phyloP scores from a whole-genome alignment of 1,140 invertebrate species.

The Diachasma alloeum region DNA sequence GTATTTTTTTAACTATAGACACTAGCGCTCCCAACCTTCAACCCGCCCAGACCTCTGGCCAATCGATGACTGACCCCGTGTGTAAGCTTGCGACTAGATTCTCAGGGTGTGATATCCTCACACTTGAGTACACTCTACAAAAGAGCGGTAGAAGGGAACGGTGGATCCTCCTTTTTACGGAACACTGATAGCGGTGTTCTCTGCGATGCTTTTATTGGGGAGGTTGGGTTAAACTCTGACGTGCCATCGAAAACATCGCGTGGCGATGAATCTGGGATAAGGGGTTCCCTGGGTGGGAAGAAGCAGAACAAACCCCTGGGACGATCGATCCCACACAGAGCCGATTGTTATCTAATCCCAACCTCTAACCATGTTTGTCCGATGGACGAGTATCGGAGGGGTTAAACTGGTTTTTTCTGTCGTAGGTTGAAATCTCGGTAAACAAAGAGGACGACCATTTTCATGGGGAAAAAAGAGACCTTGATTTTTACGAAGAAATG shows the following conservation, averaged over 20 bases:
- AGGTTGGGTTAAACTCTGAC: conserved; percentile 4
- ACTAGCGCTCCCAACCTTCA: not conserved
- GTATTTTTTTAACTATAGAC: not conserved
- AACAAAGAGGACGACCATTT: not conserved
- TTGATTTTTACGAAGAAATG: too few species aligned
- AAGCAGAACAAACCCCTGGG: not conserved
- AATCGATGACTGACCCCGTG: conserved; percentile 17
- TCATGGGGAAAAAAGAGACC: not conserved
- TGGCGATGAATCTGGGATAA: conserved; percentile 11
- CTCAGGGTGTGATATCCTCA: conserved; percentile 10
- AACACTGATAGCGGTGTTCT: conserved; percentile 1
- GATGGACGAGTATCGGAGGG: not conserved
- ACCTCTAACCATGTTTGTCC: not conserved
- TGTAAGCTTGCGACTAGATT: conserved; percentile 8
- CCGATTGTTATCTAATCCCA: conserved; percentile 5
- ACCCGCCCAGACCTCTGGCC: not conserved
- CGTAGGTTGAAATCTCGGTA: not conserved
- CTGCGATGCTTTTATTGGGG: not conserved
- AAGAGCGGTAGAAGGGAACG: too few species aligned
- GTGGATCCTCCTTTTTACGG: not conserved
- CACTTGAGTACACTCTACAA: not conserved
- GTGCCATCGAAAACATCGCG: conserved; percentile 10
- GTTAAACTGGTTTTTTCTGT: not conserved
- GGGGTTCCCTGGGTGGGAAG: not conserved
- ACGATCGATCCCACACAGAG: not conserved